These are phyloP conservation scores for Pungitius pungitius DNA, from an alignment of 2,113 vertebrate genomes.

Conservation along the genomic window DNA sequence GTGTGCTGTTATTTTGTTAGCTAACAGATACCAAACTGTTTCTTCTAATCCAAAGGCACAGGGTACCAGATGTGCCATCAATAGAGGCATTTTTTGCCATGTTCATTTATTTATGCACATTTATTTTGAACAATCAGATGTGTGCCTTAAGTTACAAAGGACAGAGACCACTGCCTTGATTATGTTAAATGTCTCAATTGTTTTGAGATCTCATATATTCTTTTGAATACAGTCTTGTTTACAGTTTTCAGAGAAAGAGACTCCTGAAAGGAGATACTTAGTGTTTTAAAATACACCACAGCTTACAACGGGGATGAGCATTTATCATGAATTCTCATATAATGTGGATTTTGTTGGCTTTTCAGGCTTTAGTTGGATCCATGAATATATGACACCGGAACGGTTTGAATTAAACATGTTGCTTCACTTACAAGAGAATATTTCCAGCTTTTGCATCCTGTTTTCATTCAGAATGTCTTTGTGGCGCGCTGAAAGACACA, in stretches of 20 bases:
- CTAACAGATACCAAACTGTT: too few species aligned
- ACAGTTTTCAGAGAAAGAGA: background rate
- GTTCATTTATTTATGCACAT: too few species aligned
- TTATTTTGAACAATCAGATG: background rate
- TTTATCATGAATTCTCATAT: background rate
- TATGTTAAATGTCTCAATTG: too few species aligned
- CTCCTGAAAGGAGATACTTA: background rate
- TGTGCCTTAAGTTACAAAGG: background rate
- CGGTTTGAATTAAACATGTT: constrained; percentile 18
- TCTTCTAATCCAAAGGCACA: too few species aligned
- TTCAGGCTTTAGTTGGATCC: background rate
- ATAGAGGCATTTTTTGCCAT: too few species aligned
- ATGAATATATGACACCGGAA: background rate
- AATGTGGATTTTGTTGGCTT: background rate
- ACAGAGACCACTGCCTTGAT: too few species aligned
- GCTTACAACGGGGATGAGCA: background rate
- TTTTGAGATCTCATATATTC: background rate
- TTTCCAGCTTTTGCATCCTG: background rate
- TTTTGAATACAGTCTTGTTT: background rate
- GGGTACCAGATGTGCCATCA: too few species aligned
- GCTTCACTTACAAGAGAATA: constrained; percentile 14
- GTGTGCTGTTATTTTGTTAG: too few species aligned
- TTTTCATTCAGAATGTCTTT: constrained; percentile 17
- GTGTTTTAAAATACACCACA: background rate
- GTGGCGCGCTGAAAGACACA: background rate